Base-by-base conservation (phyloP, 2,797 vertebrate genomes). In the Lates japonicus region DNA sequence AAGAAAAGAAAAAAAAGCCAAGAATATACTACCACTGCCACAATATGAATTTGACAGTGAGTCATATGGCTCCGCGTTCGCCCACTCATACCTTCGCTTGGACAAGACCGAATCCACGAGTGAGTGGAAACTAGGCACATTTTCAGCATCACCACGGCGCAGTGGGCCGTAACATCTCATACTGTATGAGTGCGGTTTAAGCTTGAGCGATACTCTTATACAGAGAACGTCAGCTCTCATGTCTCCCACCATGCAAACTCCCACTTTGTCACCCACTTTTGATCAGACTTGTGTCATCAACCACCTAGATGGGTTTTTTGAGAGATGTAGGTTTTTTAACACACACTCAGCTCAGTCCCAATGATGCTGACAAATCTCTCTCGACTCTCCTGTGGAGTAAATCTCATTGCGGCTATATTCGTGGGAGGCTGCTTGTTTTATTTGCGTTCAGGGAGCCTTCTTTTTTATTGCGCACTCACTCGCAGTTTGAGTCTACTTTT, bases 41-140 rank as follows among this genome's bases (percentile, higher is more conserved):
- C 88, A 74, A 88, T 91, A 81, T 86, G 78, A 85, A 87, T 90
- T 71, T 91, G 88, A 93, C 90, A 90, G 83, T 92, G 92, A 91
- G 87, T 93, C 92, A 90, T 29, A 29, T 88, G 78, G 71, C 75
- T 86, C 79, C 41, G 80, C 52, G 80, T 59, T 91, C 83, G 82
- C 87, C 90, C 90, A 91, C 89, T 84, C 84, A 39, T 76, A 87
- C 78, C 83, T 88, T 78, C 46, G 57, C 66, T 68, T 86, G 79
- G 79, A 77, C 74, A 59, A 62, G 70, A 74, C 80, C 66, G 62
- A 68, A 85, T 82, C 82, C 81, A 85, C 51, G 70, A 78, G 59
- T 69, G 85, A 79, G 78, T 79, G 78, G 64, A 60, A 83, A 80
- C 59, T 33, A 61, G 65, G 68, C 81, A 65, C 71, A 44, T 84